These are phyloP conservation scores for Chanos chanos DNA, from an alignment of 2,797 vertebrate species.

Conservation along the genomic window DNA sequence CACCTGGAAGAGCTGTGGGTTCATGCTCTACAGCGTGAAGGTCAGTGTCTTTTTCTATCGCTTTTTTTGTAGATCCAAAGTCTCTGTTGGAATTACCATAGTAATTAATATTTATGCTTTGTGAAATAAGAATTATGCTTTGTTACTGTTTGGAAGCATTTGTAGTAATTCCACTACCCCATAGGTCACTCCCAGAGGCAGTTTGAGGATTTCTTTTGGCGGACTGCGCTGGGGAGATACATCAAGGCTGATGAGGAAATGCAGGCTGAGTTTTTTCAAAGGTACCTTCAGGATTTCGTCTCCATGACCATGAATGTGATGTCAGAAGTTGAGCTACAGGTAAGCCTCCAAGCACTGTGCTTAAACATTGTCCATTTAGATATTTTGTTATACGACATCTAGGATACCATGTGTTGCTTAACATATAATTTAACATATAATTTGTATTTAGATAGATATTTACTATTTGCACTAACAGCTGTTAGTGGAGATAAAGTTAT, in stretches of 20 bases:
- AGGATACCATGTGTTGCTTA: too few relatives aligned
- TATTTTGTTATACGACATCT: background rate
- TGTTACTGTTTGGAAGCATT: background rate
- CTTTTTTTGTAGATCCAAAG: too few relatives aligned
- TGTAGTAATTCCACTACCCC: background rate
- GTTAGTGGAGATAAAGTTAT: too few relatives aligned
- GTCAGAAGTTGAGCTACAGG: constrained; percentile 68
- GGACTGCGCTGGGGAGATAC: constrained; percentile 77
- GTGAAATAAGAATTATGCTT: too few relatives aligned
- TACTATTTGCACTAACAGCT: too few relatives aligned
- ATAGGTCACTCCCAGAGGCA: constrained; percentile 68
- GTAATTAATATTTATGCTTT: too few relatives aligned
- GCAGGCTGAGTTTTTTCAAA: constrained; percentile 71
- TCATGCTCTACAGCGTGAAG: constrained; percentile 76
- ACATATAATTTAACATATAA: too few relatives aligned
- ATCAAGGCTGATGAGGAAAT: constrained; percentile 61
- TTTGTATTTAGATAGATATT: too few relatives aligned
- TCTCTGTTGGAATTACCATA: too few relatives aligned
- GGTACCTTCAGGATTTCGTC: constrained; percentile 84
- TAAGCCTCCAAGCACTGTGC: constrained; percentile 45
- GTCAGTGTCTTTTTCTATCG: constrained; percentile 52
- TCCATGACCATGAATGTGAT: constrained; percentile 75
- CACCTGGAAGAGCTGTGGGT: constrained; percentile 87
- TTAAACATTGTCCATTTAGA: background rate
- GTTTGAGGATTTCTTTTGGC: constrained; percentile 81